Percentiles rank a stretch among this genome's conserved stretches.
phyloP scores from a whole-genome alignment of 1,140 invertebrate species.

The Anoplolepis gracilipes region DNA sequence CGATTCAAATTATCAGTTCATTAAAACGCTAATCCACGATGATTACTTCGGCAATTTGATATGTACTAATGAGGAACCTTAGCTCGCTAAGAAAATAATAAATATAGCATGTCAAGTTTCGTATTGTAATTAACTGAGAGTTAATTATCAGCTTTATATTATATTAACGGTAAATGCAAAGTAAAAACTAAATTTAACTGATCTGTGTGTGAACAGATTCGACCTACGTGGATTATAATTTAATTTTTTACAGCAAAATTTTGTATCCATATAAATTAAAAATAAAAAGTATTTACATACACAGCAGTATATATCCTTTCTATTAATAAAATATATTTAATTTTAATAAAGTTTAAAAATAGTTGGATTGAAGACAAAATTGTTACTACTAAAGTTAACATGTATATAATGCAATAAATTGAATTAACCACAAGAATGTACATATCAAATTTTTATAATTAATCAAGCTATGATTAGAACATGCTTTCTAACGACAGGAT shows the following conservation, averaged over 20 bases:
- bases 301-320: background rate
- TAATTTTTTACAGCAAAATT: background rate
- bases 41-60: constrained; percentile 21
- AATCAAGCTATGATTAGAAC: background rate
- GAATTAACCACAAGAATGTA: too few species aligned
- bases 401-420: background rate
- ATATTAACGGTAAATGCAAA: background rate
- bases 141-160: constrained; percentile 35
- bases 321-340: background rate
- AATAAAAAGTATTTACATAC: background rate
- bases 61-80: constrained; percentile 26
- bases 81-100: constrained; percentile 44
- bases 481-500: background rate
- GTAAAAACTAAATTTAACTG: background rate
- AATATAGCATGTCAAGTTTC: background rate
- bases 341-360: background rate
- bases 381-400: too few species aligned
- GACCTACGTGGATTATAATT: background rate
- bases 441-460: background rate
- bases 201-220: background rate
- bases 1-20: constrained; percentile 41
- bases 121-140: background rate
- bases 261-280: background rate
- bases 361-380: too few species aligned
- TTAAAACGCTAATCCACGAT: constrained; percentile 17